Evolutionary conservation across 23 tunicate genomes (phyloP).

Genomic region (Ciona savignyi): DNA sequence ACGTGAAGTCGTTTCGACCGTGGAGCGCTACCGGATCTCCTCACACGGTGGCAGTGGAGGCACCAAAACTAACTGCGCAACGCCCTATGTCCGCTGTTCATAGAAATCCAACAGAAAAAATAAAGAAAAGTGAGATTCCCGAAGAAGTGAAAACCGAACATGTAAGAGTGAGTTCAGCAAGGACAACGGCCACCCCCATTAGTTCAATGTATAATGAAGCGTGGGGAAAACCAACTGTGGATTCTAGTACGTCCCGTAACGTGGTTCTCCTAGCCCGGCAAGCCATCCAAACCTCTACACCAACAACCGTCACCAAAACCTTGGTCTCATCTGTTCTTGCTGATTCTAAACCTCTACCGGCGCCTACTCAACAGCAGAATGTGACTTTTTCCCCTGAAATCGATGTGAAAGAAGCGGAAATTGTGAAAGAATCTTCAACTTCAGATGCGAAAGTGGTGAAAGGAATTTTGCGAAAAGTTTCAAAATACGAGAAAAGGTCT

Average conservation of each 20-base stretch:
- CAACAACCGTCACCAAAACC: not conserved
- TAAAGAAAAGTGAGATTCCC: not conserved
- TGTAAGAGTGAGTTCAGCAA: not conserved
- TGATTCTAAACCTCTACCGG: conserved; percentile 11
- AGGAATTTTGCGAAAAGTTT: conserved; percentile 59
- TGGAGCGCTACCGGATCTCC: conserved; percentile 37
- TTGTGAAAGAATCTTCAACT: not conserved
- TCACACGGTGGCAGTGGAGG: not conserved
- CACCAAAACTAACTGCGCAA: not conserved
- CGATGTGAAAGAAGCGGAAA: not conserved
- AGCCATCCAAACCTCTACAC: not conserved
- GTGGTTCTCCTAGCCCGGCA: not conserved
- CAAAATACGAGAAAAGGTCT: conserved; percentile 40
- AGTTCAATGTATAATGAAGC: conserved; percentile 22
- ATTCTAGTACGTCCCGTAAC: not conserved
- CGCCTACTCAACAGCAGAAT: conserved; percentile 8
- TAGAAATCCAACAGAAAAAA: not conserved
- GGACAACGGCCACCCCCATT: conserved; percentile 36
- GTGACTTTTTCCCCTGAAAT: conserved; percentile 9
- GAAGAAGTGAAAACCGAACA: not conserved
- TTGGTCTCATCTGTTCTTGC: conserved; percentile 5
- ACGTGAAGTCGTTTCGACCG: conserved; percentile 63
- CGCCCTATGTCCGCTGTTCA: conserved; percentile 33
- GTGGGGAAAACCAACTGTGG: conserved; percentile 19
- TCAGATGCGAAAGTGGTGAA: conserved; percentile 6